Evolutionary conservation across 2,113 vertebrate genomes (phyloP).

Genomic region (Rissa tridactyla): DNA sequence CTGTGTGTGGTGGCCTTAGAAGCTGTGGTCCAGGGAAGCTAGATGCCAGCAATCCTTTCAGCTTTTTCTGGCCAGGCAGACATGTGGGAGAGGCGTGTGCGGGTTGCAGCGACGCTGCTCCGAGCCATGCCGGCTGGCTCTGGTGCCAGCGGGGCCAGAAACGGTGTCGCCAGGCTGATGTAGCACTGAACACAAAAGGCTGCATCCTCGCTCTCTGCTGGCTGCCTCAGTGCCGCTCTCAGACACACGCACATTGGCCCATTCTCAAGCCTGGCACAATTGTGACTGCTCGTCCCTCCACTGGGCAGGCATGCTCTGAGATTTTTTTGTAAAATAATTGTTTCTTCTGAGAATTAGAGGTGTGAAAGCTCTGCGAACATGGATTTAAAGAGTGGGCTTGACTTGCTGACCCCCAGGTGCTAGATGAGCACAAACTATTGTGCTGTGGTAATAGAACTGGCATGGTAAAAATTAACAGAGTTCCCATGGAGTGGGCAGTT

Average conservation of each 20-base stretch:
- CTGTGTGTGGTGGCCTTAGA: neutral
- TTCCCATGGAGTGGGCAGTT: neutral
- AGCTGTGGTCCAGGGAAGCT: neutral
- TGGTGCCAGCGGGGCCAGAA: fast-evolving
- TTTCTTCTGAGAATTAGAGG: neutral
- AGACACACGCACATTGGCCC: fast-evolving
- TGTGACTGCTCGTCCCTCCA: neutral
- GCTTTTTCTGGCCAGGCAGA: neutral
- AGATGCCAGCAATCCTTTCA: neutral
- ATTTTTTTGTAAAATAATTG: neutral
- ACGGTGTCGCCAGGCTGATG: fast-evolving
- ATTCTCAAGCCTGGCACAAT: neutral
- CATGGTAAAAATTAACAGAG: neutral
- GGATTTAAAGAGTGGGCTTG: neutral
- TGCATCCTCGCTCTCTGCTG: fast-evolving
- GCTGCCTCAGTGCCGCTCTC: neutral
- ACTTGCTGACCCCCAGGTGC: neutral
- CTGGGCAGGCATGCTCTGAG: neutral
- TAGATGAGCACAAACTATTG: neutral
- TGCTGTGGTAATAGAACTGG: neutral
- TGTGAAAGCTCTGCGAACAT: neutral
- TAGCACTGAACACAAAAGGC: neutral
- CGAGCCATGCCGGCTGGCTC: fast-evolving
- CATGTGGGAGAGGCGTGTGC: too few relatives aligned
- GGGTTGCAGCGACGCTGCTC: neutral